phyloP scores from a whole-genome alignment of 2,888 invertebrate species.

The Flexamia atlantica region DNA sequence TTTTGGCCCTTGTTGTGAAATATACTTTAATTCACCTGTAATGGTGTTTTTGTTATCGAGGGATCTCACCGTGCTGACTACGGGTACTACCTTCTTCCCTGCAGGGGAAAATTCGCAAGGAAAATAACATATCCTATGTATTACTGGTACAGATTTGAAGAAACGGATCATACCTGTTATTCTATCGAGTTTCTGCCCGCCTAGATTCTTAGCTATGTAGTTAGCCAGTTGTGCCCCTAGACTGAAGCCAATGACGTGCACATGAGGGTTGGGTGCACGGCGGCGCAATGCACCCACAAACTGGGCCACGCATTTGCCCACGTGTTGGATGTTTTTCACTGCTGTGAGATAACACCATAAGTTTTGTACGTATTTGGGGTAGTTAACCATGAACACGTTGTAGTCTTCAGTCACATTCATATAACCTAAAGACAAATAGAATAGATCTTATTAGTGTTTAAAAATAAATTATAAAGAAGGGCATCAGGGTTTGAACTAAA shows the following conservation, averaged over 20 bases:
- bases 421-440: too few species aligned
- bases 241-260: constrained; percentile 83
- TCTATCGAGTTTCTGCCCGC: constrained; percentile 77
- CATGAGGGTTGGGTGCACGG: constrained; percentile 63
- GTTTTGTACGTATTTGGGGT: constrained; percentile 79
- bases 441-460: too few species aligned
- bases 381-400: constrained; percentile 82
- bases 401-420: constrained; percentile 76
- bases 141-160: too few species aligned
- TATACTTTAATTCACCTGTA: too few species aligned
- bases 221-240: constrained; percentile 77
- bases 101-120: too few species aligned
- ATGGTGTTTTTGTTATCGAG: too few species aligned
- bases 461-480: too few species aligned
- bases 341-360: constrained; percentile 79
- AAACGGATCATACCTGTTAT: constrained; percentile 79
- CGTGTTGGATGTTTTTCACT: constrained; percentile 80
- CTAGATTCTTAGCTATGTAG: constrained; percentile 76
- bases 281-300: constrained; percentile 71
- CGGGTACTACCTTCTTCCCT: too few species aligned
- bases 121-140: too few species aligned
- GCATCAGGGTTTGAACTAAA: too few species aligned
- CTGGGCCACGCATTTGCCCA: constrained; percentile 80
- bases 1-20: too few species aligned
- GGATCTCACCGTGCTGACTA: too few species aligned